These are phyloP conservation scores for Chrysaora quinquecirrha DNA, from an alignment of 30 jellyfish, hydroid and myxozoan species.

Conservation along the genomic window DNA sequence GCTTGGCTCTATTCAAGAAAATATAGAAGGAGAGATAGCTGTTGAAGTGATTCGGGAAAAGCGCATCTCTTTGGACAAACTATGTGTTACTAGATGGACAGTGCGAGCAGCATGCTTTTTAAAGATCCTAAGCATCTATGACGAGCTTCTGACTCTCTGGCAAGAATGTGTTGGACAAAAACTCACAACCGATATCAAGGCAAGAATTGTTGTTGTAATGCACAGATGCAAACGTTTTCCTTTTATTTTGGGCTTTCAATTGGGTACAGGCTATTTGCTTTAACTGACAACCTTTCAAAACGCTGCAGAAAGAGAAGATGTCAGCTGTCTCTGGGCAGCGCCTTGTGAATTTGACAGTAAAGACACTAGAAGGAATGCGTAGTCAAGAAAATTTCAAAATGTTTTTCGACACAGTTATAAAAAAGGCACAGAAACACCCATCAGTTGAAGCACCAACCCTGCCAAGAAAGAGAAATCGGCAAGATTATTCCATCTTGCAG, in stretches of 20 bases:
- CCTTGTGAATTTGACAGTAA: slow-evolving; percentile 36
- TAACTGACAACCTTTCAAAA: slow-evolving; percentile 65
- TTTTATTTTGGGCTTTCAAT: slow-evolving; percentile 47
- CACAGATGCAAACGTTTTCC: slow-evolving; percentile 44
- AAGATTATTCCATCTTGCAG: slow-evolving; percentile 60
- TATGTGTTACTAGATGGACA: slow-evolving; percentile 50
- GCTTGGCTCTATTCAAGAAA: too few species aligned
- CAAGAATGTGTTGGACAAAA: slow-evolving; percentile 30
- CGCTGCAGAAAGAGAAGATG: slow-evolving; percentile 62
- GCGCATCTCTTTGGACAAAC: slow-evolving; percentile 27
- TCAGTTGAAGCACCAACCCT: slow-evolving; percentile 23
- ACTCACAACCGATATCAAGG: slow-evolving; percentile 37
- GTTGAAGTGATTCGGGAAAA: too few species aligned
- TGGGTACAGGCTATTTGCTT: slow-evolving; percentile 48
- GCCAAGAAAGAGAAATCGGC: slow-evolving; percentile 48
- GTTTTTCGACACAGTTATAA: slow-evolving; percentile 27
- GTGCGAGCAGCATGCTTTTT: slow-evolving; percentile 61
- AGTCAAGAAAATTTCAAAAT: slow-evolving; percentile 23
- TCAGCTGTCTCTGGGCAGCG: slow-evolving; percentile 62
- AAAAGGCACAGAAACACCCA: slow-evolving; percentile 31
- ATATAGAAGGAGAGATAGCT: too few species aligned
- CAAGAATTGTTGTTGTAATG: slow-evolving; percentile 60
- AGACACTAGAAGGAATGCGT: slow-evolving; percentile 59
- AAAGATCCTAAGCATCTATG: slow-evolving; percentile 36
- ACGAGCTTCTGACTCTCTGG: slow-evolving; percentile 31